Base-by-base conservation (phyloP, 1,140 invertebrate genomes). In the Drosophila pseudoobscura region DNA sequence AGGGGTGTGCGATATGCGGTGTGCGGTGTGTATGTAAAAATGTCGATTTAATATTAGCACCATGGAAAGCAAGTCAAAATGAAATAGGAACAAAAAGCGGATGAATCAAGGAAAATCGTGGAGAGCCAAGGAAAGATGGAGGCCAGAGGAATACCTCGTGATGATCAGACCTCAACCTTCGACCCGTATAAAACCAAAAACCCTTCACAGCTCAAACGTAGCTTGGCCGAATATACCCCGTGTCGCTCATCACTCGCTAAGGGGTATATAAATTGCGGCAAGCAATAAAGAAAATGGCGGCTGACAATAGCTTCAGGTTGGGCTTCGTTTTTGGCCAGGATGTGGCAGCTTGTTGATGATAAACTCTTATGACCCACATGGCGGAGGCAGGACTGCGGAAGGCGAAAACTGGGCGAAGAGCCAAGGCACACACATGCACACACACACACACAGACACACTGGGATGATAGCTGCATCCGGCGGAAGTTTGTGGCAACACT, bases 281-380 rank as follows among this genome's bases (percentile, higher is more conserved):
- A 61, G 66, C 50, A 71, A 65, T 63, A 77, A 64, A 60, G 56
- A 78, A 71, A 72, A 56, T 62, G 77, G 65, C 65, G 66, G 49
- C 58, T 69, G 77, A 75, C 63, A 69, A 69, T 55, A 57, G 72
- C 74, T 73, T 79, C 62, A 66, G 80, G 66, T 75, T 61, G 44
- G 69, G 74, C 49, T 70, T 56, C 44, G 44, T 65, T 85, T 76
- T 80, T 76, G 80, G 73, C 63, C 68, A 62, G 77, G 68, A 85
- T 87, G 80, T 87, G 82, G 80, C 77, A 85, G 80, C 80, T 84
- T 85, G 82, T 82, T 85, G 82, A 82, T 85, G 82, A 85, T 85
- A 85, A 85, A 85, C 82, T 85, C 83, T 75, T 82, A 74, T 87
- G 83, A 87, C 83, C 82, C 82, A 85, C 74, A 85, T 85, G 13